phyloP scores from a whole-genome alignment of 2,888 invertebrate species.

The Acanthoscelides obtectus region DNA sequence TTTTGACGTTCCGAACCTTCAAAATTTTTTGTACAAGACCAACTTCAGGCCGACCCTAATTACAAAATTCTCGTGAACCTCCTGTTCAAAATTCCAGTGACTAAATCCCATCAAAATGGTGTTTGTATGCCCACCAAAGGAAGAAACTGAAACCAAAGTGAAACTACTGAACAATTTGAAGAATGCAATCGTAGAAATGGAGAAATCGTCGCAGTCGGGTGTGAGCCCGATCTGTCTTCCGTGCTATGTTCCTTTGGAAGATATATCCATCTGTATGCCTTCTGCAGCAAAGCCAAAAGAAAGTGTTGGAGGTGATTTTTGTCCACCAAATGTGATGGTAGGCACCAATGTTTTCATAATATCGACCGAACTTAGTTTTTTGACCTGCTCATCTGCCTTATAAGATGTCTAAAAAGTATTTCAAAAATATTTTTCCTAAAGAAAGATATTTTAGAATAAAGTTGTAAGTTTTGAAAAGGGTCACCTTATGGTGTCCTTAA shows the following conservation, averaged over 20 bases:
- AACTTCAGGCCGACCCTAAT: background rate
- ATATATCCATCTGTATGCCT: slow-evolving; percentile 27
- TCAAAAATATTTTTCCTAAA: too few relatives aligned
- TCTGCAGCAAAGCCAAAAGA: background rate
- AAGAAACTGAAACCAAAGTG: slow-evolving; percentile 31
- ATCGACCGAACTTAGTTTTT: background rate
- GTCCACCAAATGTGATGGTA: slow-evolving; percentile 52
- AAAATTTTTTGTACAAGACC: slow-evolving; percentile 8
- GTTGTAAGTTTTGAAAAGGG: too few relatives aligned
- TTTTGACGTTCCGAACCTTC: background rate
- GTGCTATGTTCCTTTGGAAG: slow-evolving; percentile 42
- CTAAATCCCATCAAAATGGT: slow-evolving; percentile 24
- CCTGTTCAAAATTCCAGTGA: slow-evolving; percentile 20
- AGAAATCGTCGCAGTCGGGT: slow-evolving; percentile 26
- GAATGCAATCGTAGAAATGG: slow-evolving; percentile 34
- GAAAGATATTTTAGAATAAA: too few relatives aligned
- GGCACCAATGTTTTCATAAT: slow-evolving; percentile 27
- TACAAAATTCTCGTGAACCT: background rate
- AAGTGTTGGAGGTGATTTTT: slow-evolving; percentile 39
- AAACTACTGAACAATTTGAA: slow-evolving; percentile 33
- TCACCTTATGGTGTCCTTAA: too few relatives aligned
- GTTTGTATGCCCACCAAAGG: slow-evolving; percentile 34
- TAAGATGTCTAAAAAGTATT: too few relatives aligned
- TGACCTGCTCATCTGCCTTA: background rate
- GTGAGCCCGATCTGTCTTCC: slow-evolving; percentile 47